phyloP scores from a whole-genome alignment of 2,797 vertebrate genomes.

The Pantherophis alleghaniensis region DNA sequence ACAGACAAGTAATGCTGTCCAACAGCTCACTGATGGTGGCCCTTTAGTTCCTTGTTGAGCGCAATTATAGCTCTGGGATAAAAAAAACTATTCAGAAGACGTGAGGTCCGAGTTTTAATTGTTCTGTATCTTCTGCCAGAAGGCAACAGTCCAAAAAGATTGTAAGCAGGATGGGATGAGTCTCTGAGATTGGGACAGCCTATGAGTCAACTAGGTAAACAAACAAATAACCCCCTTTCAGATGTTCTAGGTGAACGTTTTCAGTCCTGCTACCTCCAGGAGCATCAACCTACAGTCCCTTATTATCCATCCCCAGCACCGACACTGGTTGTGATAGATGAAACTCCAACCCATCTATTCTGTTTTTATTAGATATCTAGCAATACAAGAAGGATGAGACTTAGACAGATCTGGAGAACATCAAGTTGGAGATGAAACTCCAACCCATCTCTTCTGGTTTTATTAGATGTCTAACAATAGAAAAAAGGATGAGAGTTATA shows the following conservation, averaged over 20 bases:
- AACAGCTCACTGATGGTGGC: too few relatives aligned
- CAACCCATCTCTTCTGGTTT: neutral
- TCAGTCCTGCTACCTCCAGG: neutral
- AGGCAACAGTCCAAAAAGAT: too few relatives aligned
- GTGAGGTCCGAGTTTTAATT: too few relatives aligned
- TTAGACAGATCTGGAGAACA: neutral
- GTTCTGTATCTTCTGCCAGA: too few relatives aligned
- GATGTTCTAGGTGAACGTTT: neutral
- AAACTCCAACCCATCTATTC: too few relatives aligned
- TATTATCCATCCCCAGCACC: neutral
- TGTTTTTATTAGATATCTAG: neutral
- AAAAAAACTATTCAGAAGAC: too few relatives aligned
- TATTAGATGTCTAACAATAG: too few relatives aligned
- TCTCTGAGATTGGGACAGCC: neutral
- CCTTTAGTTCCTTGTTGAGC: too few relatives aligned
- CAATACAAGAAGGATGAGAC: neutral
- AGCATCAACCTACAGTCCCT: neutral
- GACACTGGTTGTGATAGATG: neutral
- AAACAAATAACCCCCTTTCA: neutral
- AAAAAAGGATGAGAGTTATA: neutral
- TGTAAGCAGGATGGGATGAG: too few relatives aligned
- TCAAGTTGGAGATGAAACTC: neutral
- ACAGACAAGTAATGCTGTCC: too few relatives aligned
- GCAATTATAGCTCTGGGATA: too few relatives aligned
- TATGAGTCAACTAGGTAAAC: neutral